These are phyloP conservation scores for Chelidonichthys spinosus DNA, from an alignment of 2,797 vertebrate genomes.

Conservation along the genomic window DNA sequence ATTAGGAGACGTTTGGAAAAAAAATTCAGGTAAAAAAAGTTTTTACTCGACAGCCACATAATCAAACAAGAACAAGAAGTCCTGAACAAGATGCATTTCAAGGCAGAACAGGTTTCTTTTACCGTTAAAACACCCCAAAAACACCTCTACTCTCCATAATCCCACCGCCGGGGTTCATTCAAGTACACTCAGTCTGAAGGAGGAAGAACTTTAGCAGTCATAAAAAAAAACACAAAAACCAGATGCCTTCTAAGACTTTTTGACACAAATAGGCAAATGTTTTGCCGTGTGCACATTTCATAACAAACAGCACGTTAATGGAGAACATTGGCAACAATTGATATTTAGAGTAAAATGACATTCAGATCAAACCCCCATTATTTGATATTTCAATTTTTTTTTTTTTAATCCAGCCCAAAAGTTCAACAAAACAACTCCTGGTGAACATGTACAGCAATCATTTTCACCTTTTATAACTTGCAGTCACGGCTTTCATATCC, in stretches of 20 bases:
- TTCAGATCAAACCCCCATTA: constrained; percentile 29
- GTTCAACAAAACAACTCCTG: constrained; percentile 8
- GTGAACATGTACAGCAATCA: neutral
- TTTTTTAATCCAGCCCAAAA: constrained; percentile 71
- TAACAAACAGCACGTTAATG: constrained; percentile 42
- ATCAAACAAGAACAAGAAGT: constrained; percentile 27
- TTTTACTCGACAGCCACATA: constrained; percentile 41
- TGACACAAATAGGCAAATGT: constrained; percentile 19
- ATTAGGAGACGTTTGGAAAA: neutral
- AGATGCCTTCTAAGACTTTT: constrained; percentile 43
- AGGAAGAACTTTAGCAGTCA: constrained; percentile 34
- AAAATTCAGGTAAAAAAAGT: constrained; percentile 4
- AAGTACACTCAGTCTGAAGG: constrained; percentile 32
- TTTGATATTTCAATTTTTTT: constrained; percentile 15
- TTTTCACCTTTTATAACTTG: neutral
- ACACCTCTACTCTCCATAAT: constrained; percentile 17
- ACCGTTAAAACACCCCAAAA: constrained; percentile 27
- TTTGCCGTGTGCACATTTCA: constrained; percentile 27
- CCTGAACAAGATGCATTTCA: constrained; percentile 55
- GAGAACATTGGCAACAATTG: constrained; percentile 21
- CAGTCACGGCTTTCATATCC: neutral
- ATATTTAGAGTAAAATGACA: constrained; percentile 33
- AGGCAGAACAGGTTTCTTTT: constrained; percentile 61
- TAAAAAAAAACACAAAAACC: neutral
- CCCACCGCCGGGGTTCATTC: constrained; percentile 43